phyloP scores from a whole-genome alignment of 2,888 invertebrate genomes.

The Nasonia oneida region DNA sequence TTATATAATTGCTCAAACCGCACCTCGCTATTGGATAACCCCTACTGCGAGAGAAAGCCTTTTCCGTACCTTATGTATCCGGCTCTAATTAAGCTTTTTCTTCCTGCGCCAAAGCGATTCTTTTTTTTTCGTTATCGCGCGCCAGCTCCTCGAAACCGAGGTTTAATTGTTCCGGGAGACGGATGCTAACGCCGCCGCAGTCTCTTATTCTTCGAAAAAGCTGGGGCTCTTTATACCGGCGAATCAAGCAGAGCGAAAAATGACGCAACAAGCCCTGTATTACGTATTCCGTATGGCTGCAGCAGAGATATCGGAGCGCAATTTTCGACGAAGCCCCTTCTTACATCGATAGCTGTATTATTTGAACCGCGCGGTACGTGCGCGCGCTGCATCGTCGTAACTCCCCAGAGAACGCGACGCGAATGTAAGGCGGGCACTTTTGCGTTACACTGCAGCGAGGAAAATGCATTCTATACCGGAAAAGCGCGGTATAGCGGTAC shows the following conservation, averaged over 20 bases:
- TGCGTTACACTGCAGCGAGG: background rate
- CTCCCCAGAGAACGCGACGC: background rate
- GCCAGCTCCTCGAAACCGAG: background rate
- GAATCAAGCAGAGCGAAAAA: slow-evolving; percentile 1
- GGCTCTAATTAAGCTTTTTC: slow-evolving; percentile 50
- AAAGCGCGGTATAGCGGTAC: too few relatives aligned
- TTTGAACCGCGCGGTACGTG: slow-evolving; percentile 1
- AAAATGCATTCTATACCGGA: background rate
- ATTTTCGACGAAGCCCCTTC: slow-evolving; percentile 47
- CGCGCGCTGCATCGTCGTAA: background rate
- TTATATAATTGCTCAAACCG: slow-evolving; percentile 61
- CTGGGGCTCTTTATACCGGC: background rate
- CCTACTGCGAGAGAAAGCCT: slow-evolving; percentile 48
- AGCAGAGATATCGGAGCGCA: slow-evolving; percentile 18
- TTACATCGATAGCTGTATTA: slow-evolving; percentile 21
- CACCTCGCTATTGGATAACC: slow-evolving; percentile 54
- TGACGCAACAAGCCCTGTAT: slow-evolving; percentile 46
- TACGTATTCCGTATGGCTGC: background rate
- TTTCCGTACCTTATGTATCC: slow-evolving; percentile 31
- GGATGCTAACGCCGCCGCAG: background rate
- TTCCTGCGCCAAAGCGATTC: slow-evolving; percentile 8
- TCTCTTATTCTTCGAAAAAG: background rate
- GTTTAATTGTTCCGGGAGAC: background rate
- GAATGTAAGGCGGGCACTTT: background rate
- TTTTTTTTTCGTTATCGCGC: slow-evolving; percentile 15